These are phyloP conservation scores for Himalopsyche japonica DNA, from an alignment of 2,888 invertebrate genomes.

Conservation along the genomic window DNA sequence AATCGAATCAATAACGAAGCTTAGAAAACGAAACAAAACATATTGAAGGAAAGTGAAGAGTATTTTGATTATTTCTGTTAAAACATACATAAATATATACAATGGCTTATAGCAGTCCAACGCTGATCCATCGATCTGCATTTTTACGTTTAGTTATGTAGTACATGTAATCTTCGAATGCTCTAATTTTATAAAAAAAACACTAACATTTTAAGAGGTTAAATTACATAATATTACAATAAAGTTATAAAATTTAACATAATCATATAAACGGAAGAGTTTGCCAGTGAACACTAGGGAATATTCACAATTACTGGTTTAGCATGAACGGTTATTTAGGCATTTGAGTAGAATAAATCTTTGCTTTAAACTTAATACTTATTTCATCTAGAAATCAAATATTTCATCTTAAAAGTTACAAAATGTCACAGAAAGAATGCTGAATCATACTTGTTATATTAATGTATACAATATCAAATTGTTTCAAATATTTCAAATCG, in stretches of 20 bases:
- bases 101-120: slow-evolving; percentile 1
- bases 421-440: background rate
- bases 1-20: background rate
- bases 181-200: background rate
- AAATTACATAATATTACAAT: slow-evolving; percentile 7
- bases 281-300: slow-evolving; percentile 14
- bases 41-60: background rate
- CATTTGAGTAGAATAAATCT: slow-evolving; percentile 4
- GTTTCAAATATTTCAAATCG: background rate
- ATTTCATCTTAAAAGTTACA: background rate
- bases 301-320: slow-evolving; percentile 2
- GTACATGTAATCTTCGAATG: background rate
- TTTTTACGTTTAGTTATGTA: background rate
- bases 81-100: slow-evolving; percentile 2
- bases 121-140: background rate
- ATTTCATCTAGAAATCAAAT: background rate
- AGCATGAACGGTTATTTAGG: background rate
- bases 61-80: slow-evolving; percentile 1
- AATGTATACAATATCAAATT: background rate
- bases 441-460: background rate
- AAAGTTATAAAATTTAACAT: slow-evolving; percentile 4
- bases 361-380: slow-evolving; percentile 1
- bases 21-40: background rate
- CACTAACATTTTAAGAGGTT: background rate
- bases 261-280: slow-evolving; percentile 13